Evolutionary conservation across 2,797 vertebrate genomes (phyloP).

Genomic region (Muscicapa comitata): DNA sequence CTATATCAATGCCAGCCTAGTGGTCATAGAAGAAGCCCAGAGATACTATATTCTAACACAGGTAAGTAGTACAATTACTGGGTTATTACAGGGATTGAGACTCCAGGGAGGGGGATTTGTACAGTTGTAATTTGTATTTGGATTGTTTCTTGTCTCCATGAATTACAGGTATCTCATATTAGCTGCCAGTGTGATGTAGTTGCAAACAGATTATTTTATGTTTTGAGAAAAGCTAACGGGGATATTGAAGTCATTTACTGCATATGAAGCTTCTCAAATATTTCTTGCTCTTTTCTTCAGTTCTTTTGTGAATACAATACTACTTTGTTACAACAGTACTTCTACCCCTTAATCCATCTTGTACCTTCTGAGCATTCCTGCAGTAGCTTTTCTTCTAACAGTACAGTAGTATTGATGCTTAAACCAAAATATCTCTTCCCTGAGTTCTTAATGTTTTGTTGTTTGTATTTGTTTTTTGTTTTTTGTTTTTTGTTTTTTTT

Average conservation of each 20-base stretch:
- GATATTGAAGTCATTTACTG: neutral
- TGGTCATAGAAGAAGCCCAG: conserved; percentile 90
- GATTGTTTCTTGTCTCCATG: neutral
- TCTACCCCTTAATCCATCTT: neutral
- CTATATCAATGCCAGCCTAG: conserved; percentile 96
- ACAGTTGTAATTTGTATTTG: neutral
- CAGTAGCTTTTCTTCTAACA: neutral
- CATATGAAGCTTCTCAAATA: neutral
- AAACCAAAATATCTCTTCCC: neutral
- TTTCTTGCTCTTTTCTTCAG: neutral
- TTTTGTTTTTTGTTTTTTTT: too few relatives aligned
- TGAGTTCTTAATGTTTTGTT: neutral
- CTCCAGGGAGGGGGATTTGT: neutral
- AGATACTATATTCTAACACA: conserved; percentile 94
- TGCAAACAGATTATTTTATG: neutral
- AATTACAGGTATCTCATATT: neutral
- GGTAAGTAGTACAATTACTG: conserved; percentile 71
- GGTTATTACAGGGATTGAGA: neutral
- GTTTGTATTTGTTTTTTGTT: neutral
- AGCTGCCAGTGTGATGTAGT: neutral
- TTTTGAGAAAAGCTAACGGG: neutral
- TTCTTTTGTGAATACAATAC: neutral
- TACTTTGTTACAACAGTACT: neutral
- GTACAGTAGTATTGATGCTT: neutral
- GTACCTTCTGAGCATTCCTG: neutral